These are phyloP conservation scores for Caenorhabditis sinica DNA, from an alignment of 2,888 invertebrate species.

Conservation along the genomic window DNA sequence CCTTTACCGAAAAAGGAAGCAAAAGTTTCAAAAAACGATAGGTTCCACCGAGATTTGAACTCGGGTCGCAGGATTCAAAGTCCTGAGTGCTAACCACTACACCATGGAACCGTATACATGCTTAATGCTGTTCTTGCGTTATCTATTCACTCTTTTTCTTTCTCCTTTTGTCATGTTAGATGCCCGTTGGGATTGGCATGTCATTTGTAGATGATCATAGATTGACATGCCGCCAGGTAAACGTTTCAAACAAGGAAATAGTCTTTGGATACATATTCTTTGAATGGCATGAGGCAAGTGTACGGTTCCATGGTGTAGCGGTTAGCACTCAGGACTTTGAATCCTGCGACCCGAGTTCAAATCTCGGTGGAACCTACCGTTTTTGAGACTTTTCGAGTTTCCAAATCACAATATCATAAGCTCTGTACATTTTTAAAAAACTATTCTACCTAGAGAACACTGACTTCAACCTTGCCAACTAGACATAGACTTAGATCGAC, in stretches of 20 bases:
- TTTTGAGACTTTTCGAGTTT: constrained; percentile 1
- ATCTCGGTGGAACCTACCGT: constrained; percentile 76
- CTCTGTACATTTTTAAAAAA: too few relatives aligned
- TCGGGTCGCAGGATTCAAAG: constrained; percentile 77
- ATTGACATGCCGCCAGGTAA: constrained; percentile 2
- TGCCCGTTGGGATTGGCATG: not conserved
- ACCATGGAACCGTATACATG: constrained; percentile 68
- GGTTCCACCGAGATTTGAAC: constrained; percentile 78
- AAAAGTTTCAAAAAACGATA: constrained; percentile 34
- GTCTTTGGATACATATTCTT: not conserved
- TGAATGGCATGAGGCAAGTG: not conserved
- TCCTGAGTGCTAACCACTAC: constrained; percentile 78
- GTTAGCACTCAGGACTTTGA: constrained; percentile 78
- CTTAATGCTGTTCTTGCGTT: not conserved
- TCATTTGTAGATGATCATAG: constrained; percentile 9
- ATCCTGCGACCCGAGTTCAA: constrained; percentile 78
- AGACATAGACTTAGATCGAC: too few relatives aligned
- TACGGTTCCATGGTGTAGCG: constrained; percentile 76
- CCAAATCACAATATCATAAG: too few relatives aligned
- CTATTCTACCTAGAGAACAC: too few relatives aligned
- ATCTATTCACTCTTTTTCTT: not conserved
- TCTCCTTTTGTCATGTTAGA: too few relatives aligned
- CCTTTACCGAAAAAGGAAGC: too few relatives aligned
- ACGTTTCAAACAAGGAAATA: not conserved
- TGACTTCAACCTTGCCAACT: too few relatives aligned